Evolutionary conservation across 2,113 vertebrate species (phyloP).

Genomic region (Hypocryptadius cinnamomeus): DNA sequence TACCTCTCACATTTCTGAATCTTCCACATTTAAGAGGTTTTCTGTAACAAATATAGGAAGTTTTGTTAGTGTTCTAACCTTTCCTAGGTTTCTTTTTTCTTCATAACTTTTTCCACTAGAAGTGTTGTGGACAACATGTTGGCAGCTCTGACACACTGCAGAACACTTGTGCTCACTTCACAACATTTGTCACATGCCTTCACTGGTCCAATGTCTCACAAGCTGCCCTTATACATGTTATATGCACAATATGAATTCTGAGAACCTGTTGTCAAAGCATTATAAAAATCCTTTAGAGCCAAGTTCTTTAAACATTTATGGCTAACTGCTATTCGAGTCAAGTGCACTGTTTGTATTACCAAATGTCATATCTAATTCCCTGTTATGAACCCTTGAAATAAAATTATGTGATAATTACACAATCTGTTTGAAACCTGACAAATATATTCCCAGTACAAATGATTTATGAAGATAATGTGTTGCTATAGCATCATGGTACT

Average conservation of each 20-base stretch:
- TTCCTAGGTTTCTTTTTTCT: background rate
- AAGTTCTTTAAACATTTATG: conserved; percentile 48
- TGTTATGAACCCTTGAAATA: conserved; percentile 56
- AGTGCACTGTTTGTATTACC: conserved; percentile 60
- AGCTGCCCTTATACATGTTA: background rate
- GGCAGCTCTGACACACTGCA: background rate
- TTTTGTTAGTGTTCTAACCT: background rate
- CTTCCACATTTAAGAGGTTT: background rate
- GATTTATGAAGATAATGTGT: conserved; percentile 54
- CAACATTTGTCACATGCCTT: background rate
- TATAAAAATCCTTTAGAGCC: conserved; percentile 33
- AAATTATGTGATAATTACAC: conserved; percentile 66
- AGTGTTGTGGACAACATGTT: accelerated
- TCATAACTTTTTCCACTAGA: background rate
- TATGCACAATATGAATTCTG: background rate
- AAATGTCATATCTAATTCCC: conserved; percentile 62
- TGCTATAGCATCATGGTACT: conserved; percentile 33
- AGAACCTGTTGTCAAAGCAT: background rate
- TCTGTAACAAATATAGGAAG: background rate
- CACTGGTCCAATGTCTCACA: background rate
- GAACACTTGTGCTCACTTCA: background rate
- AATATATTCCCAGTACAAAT: conserved; percentile 64
- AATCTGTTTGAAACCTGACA: conserved; percentile 68
- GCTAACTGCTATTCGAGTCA: conserved; percentile 19
- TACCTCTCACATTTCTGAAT: background rate